phyloP scores from a whole-genome alignment of 2,113 vertebrate genomes.

The Callionymus lyra region DNA sequence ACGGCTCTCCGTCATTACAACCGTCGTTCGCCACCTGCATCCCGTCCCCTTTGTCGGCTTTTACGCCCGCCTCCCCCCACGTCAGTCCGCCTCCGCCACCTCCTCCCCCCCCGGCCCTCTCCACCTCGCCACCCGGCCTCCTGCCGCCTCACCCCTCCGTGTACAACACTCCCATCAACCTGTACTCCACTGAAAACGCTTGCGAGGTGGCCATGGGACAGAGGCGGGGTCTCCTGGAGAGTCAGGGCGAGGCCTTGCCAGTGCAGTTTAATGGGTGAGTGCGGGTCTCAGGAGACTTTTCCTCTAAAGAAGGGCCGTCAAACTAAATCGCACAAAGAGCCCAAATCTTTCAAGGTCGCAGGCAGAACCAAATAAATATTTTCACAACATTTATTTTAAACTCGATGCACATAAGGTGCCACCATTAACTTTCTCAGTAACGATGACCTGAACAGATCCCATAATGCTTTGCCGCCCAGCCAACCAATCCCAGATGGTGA shows the following conservation, averaged over 20 bases:
- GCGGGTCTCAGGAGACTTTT: constrained; percentile 17
- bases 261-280: constrained; percentile 90
- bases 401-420: no score
- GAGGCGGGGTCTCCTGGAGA: constrained; percentile 79
- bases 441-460: no score
- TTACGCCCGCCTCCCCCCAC: constrained; percentile 50
- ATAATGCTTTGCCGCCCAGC: no score
- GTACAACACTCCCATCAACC: constrained; percentile 71
- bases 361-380: no score
- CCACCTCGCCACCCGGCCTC: constrained; percentile 60
- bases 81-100: constrained; percentile 31
- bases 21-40: constrained; percentile 76
- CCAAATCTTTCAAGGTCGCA: no score
- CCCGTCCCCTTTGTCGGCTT: constrained; percentile 83
- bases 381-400: no score
- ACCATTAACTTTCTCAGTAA: no score
- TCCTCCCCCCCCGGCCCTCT: constrained; percentile 48
- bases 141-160: constrained; percentile 76
- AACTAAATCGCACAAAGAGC: no score
- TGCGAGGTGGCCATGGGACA: constrained; percentile 84
- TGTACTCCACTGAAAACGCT: constrained; percentile 71
- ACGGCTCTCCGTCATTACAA: constrained; percentile 37
- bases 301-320: no score
- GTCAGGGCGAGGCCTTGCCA: constrained; percentile 76
- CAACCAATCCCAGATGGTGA: no score